Base-by-base conservation (phyloP, 2,113 vertebrate genomes). In the Sigmodon hispidus region DNA sequence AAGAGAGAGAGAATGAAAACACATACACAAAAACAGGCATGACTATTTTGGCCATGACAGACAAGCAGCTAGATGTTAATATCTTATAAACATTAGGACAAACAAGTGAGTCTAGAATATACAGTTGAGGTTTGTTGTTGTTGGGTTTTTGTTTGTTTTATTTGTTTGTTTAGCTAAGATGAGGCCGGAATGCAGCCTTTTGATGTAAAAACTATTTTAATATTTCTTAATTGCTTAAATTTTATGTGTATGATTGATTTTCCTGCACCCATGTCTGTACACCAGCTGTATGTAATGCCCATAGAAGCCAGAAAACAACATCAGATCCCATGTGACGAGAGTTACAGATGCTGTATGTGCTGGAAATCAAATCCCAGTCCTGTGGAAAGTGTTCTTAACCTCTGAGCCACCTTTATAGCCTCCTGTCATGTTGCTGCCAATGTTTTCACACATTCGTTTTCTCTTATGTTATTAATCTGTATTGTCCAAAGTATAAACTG, bases 191-290 rank as follows among this genome's bases (percentile, higher is more conserved):
- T 50, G 2, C 26, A 48, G 59, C 5, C 59, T 89, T 87, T 61
- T 81, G 55, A 36, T 89, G 6, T 81, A 77, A 88, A 94, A 61
- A 34, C 59, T 69, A 40, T 50, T 89, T 90, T 76, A 88, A 36
- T 86, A 77, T 61, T 92, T 93, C 93, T 55, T 40, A 40, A 72
- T 55, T 61, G 90, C 69, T 94, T 94, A 72, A 72, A 96, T 29
- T 59, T 40, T 83, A 40, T 59, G 22, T 81, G 55, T n/a, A 7
- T 26, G 55, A n/a, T 7, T 59, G 36, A 43, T 29, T 83, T 59
- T 22, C 22, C 55, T 59, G n/a, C 55, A 81, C 22, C 1, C 29
- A 24, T 13, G 36, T 26, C 36, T 57, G 24, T 61, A 22, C 22
- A 40, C 13, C 34, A 81, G 36, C 4, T 70, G 36, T 70, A 19